A percentile compares a stretch with the other conserved stretches of the same genome.
These are phyloP conservation scores for Ictidomys tridecemlineatus DNA, from an alignment of 2,113 vertebrate species.

Conservation along the genomic window DNA sequence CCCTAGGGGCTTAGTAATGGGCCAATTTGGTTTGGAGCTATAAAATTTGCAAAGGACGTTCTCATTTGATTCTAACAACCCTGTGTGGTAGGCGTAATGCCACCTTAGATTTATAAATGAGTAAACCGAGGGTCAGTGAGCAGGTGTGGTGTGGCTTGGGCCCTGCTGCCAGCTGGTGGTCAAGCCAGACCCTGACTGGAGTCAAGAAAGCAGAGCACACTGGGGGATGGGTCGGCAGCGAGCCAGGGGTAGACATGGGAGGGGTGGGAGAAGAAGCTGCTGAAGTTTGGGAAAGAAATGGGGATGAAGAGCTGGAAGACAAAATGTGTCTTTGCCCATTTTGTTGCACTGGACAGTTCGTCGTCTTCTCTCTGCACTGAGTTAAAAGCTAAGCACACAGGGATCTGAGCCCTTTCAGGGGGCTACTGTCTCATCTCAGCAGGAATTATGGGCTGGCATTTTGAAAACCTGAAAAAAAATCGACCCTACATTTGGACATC, in stretches of 20 bases:
- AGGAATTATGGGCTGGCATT: neutral
- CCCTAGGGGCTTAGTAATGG: neutral
- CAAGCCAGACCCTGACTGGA: neutral
- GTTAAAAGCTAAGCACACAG: neutral
- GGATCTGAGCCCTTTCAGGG: neutral
- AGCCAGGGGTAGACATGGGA: neutral
- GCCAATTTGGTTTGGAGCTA: neutral
- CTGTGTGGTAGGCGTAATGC: no score
- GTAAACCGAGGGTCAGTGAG: neutral
- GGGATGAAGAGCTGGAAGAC: neutral
- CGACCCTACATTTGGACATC: neutral
- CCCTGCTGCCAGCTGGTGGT: neutral
- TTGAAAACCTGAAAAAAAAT: neutral
- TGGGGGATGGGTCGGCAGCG: neutral
- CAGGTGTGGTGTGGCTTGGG: accelerated
- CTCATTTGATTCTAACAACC: neutral
- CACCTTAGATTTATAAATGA: neutral
- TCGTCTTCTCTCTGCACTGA: neutral
- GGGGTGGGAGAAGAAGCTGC: neutral
- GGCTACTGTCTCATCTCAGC: neutral
- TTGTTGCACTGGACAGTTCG: accelerated
- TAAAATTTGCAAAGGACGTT: neutral
- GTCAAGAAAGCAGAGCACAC: neutral
- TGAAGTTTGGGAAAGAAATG: neutral
- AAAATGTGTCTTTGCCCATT: neutral